phyloP scores from a whole-genome alignment of 2,888 invertebrate species.

The Tiliacea citrago region DNA sequence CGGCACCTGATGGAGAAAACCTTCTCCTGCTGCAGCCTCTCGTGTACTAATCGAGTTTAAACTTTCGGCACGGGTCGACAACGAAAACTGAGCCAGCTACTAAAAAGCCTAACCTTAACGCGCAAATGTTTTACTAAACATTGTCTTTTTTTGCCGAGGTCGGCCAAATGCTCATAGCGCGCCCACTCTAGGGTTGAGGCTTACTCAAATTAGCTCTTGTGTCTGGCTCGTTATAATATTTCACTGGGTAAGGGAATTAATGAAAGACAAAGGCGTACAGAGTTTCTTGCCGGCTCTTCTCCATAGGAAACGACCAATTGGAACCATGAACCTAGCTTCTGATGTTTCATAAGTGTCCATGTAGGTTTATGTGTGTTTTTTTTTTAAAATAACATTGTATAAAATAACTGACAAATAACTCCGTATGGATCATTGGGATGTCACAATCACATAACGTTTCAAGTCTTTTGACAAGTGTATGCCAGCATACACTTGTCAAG shows the following conservation, averaged over 20 bases:
- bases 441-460: neutral
- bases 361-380: neutral
- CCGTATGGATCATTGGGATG: neutral
- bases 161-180: neutral
- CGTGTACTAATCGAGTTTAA: too few species aligned
- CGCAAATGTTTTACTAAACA: neutral
- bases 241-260: neutral
- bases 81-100: neutral
- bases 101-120: neutral
- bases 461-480: too few species aligned
- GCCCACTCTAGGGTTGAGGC: neutral
- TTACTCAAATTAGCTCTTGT: neutral
- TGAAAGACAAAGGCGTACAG: neutral
- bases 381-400: neutral
- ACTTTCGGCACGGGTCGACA: neutral
- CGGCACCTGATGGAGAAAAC: too few species aligned
- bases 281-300: neutral
- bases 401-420: neutral
- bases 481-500: conserved; percentile 5
- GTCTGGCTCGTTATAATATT: neutral
- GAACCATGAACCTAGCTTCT: neutral
- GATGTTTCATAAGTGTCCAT: neutral
- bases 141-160: neutral
- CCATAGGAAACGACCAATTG: neutral
- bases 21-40: too few species aligned